Conservation (phyloP, 2,797 vertebrate genomes). For the Enteromius afrohamiltoni region DNA sequence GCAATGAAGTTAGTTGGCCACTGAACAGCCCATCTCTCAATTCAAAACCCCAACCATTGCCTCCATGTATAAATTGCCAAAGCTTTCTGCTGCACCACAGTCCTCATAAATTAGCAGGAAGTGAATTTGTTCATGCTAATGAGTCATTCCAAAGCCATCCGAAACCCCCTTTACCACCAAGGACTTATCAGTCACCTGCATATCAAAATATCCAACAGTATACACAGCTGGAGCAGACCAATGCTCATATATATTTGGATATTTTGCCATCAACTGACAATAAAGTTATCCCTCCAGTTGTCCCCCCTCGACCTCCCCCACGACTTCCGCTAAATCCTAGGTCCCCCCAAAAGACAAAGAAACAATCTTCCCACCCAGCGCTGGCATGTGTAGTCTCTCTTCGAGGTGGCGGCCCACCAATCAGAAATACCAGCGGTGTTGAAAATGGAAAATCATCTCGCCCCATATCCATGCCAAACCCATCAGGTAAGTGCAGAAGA, state of each 20-base stretch:
- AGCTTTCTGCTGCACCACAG: slow-evolving; percentile 55
- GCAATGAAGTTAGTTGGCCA: not conserved
- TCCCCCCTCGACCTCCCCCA: slow-evolving; percentile 44
- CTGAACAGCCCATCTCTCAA: not conserved
- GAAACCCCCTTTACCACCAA: not conserved
- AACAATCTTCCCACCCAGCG: slow-evolving; percentile 4
- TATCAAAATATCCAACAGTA: slow-evolving; percentile 23
- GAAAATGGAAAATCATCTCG: not conserved
- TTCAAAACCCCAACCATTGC: slow-evolving; percentile 20
- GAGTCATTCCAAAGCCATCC: slow-evolving; percentile 12
- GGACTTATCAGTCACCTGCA: not conserved
- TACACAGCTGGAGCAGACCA: not conserved
- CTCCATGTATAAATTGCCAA: slow-evolving; percentile 55
- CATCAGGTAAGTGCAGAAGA: slow-evolving; percentile 27
- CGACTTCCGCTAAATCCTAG: not conserved
- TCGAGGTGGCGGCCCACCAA: slow-evolving; percentile 47
- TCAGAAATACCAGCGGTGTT: slow-evolving; percentile 22
- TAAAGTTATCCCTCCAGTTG: not conserved
- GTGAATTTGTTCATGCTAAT: not conserved
- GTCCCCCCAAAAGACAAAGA: not conserved
- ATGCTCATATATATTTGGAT: slow-evolving; percentile 53
- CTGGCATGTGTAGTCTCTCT: slow-evolving; percentile 53
- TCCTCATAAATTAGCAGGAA: slow-evolving; percentile 6
- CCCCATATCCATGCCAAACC: slow-evolving; percentile 5
- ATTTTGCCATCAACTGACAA: slow-evolving; percentile 49